Conservation (phyloP, 2,113 vertebrate genomes). For the Ranitomeya variabilis region DNA sequence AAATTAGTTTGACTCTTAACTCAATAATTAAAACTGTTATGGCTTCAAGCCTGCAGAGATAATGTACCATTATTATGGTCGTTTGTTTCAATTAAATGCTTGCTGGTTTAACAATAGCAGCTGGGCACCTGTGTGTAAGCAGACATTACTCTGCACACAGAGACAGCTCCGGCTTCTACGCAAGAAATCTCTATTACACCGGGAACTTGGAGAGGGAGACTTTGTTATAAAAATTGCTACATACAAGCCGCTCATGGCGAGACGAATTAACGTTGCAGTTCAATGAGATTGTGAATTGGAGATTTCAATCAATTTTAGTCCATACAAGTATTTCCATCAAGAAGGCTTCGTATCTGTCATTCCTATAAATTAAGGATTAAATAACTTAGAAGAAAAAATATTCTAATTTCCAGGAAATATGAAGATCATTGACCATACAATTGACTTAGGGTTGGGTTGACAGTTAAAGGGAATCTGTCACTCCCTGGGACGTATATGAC, state of each 20-base stretch:
- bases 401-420: not conserved
- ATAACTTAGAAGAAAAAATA: not conserved
- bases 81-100: constrained; percentile 99
- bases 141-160: constrained; percentile 94
- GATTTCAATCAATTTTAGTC: not conserved
- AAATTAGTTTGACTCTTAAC: constrained; percentile 89
- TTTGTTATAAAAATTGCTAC: constrained; percentile 72
- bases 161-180: constrained; percentile 89
- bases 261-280: not conserved
- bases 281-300: not conserved
- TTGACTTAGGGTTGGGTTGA: not conserved
- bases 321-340: not conserved
- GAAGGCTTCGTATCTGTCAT: not conserved
- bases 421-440: not conserved
- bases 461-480: no score
- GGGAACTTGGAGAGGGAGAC: constrained; percentile 64
- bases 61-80: constrained; percentile 99
- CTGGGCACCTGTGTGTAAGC: constrained; percentile 92
- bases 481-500: no score
- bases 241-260: constrained; percentile 56
- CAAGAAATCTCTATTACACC: constrained; percentile 72
- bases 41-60: constrained; percentile 95
- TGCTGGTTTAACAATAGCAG: constrained; percentile 98
- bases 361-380: not conserved
- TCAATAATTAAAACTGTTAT: constrained; percentile 99